phyloP scores from a whole-genome alignment of 1,140 invertebrate genomes.

The Ceratina japonica region DNA sequence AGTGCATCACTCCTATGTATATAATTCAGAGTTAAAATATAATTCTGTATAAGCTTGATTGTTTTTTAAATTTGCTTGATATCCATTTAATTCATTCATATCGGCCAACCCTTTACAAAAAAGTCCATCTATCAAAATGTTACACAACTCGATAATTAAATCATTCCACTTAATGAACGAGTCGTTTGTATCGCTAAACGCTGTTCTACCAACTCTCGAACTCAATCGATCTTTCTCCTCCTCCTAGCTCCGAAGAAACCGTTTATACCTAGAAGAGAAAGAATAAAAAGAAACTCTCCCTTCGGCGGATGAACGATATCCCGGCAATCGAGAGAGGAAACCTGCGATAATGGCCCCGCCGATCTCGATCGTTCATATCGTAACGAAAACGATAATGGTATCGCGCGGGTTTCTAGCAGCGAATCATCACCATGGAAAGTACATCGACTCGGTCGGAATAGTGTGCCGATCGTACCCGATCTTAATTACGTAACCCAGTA shows the following conservation, averaged over 20 bases:
- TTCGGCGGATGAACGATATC: neutral
- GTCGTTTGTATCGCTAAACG: neutral
- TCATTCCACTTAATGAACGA: neutral
- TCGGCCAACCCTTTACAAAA: neutral
- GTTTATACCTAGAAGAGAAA: neutral
- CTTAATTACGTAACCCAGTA: constrained; percentile 34
- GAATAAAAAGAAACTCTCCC: neutral
- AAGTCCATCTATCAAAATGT: neutral
- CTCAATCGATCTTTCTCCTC: neutral
- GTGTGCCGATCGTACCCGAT: constrained; percentile 24
- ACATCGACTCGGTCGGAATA: neutral
- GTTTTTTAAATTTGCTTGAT: no score
- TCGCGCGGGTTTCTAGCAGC: neutral
- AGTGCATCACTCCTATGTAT: no score
- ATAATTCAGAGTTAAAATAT: no score
- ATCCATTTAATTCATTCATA: neutral
- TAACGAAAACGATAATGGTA: neutral
- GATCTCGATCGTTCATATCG: neutral
- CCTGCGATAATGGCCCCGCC: neutral
- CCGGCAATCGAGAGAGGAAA: neutral
- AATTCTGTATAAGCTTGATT: no score
- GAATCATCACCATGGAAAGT: neutral
- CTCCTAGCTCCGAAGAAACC: no score
- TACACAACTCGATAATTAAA: neutral
- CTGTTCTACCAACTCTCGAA: neutral